These are phyloP conservation scores for Biston betularia DNA, from an alignment of 2,888 invertebrate genomes.

Conservation along the genomic window DNA sequence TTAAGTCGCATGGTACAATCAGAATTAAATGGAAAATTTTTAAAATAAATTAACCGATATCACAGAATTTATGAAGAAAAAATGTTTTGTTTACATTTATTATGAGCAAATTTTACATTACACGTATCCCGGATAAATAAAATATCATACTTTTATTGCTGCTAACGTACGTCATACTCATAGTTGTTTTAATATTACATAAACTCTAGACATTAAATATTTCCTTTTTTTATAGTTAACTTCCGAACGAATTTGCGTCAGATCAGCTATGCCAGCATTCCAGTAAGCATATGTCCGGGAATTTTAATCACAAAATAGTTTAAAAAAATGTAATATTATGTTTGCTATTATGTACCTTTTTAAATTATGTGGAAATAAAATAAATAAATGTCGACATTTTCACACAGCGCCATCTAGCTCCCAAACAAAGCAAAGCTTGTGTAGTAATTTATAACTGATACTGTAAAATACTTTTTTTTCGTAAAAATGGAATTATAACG, in stretches of 20 bases:
- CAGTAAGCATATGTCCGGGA: constrained; percentile 6
- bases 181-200: constrained; percentile 39
- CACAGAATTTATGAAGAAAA: not conserved
- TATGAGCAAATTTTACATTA: not conserved
- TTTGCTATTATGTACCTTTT: too few species aligned
- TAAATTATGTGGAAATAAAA: too few species aligned
- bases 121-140: constrained; percentile 19
- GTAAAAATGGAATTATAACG: too few species aligned
- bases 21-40: too few species aligned
- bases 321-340: too few species aligned
- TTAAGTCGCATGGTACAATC: too few species aligned
- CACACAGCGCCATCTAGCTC: too few species aligned
- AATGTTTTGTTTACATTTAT: not conserved
- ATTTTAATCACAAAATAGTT: too few species aligned
- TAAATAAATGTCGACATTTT: too few species aligned
- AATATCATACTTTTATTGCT: constrained; percentile 15
- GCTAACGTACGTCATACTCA: constrained; percentile 5
- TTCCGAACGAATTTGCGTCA: constrained; percentile 66
- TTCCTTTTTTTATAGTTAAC: constrained; percentile 61
- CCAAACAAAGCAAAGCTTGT: too few species aligned
- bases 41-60: not conserved
- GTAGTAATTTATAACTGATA: too few species aligned
- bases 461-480: too few species aligned
- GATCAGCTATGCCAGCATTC: constrained; percentile 32
- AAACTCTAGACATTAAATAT: constrained; percentile 38